Evolutionary conservation across 2,113 vertebrate species (phyloP), one percentile per base, ranked within the genome.

Genomic region (Misgurnus mizolepis): DNA sequence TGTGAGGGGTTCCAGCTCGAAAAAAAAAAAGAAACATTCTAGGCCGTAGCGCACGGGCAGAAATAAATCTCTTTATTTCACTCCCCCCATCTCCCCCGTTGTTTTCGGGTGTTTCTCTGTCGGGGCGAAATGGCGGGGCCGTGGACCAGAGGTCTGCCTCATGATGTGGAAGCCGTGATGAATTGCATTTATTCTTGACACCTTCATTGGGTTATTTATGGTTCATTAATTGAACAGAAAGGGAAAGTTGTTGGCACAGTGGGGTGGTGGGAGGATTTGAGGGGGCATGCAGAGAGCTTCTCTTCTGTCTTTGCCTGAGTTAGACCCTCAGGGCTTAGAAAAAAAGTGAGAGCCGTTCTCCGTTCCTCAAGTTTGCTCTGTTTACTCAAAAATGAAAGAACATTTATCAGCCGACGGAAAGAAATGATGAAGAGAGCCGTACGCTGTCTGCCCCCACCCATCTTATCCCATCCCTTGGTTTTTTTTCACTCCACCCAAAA

Each of bases 161-260:
- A 83, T 92, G 92, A 92, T 94, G 91, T 27, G 96, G 96, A 95
- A 94, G 94, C 91, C 90, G 89, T 96, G 96, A 98, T 97, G 95
- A 97, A 98, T 98, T 93, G 93, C 88, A 87, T 91, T 94, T 94
- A 93, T 95, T 95, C 96, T 95, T 97, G 96, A 98, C 95, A 96
- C 96, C 95, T 97, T 98, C 95, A 96, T 96, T 93, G 92, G 94
- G 95, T 97, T 98, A 98, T 98, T 98, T 98, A 96, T 98, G 96
- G 96, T 95, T 98, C 96, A 95, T 97, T 98, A 98, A 97, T 97
- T 96, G 96, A 96, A 96, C 93, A 89, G 74, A 95, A 95, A 94
- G 93, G 93, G 92, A 95, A 93, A 93, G 94, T 96, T 95, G 94
- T 95, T 94, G 93, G 93, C 92, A 22, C 94, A 94, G 95, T 92